Percentiles rank a stretch among this genome's conserved stretches.
Conservation (phyloP, 2,888 invertebrate species). For the Atethmia centrago region DNA sequence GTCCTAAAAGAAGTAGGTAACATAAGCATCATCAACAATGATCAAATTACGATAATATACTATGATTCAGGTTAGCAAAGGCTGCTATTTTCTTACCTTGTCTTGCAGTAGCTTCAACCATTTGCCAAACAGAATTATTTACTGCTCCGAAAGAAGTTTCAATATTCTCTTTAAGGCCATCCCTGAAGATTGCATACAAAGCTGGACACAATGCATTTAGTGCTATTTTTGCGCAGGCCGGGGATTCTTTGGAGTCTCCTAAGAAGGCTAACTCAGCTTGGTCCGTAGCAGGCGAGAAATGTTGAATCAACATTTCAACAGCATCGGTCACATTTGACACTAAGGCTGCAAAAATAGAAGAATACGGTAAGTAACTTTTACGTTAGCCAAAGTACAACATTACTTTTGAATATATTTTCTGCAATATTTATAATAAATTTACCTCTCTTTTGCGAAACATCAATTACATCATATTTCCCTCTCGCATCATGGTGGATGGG, state of each 20-base stretch:
- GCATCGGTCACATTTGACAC: conserved; percentile 94
- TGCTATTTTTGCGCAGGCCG: conserved; percentile 93
- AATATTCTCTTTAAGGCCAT: conserved; percentile 95
- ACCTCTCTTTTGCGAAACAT: conserved; percentile 92
- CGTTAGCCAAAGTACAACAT: background rate
- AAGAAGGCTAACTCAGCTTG: conserved; percentile 91
- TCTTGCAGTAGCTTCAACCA: conserved; percentile 96
- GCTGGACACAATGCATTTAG: conserved; percentile 95
- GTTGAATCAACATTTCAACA: conserved; percentile 93
- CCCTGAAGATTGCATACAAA: conserved; percentile 95
- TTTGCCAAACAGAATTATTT: conserved; percentile 96
- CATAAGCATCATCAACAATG: background rate
- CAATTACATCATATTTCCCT: conserved; percentile 87
- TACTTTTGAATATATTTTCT: background rate
- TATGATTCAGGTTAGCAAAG: too few relatives aligned
- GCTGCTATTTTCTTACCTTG: conserved; percentile 89
- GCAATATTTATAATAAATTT: conserved; percentile 24
- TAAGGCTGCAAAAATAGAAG: conserved; percentile 90
- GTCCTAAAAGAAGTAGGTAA: conserved; percentile 86
- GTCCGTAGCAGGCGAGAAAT: conserved; percentile 92
- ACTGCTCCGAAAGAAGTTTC: conserved; percentile 96
- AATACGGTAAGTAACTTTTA: background rate
- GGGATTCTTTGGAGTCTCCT: conserved; percentile 91
- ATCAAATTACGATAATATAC: background rate
- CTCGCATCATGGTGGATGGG: conserved; percentile 85